Base-by-base conservation (phyloP, 2,888 invertebrate genomes). In the Eupithecia exiguata region DNA sequence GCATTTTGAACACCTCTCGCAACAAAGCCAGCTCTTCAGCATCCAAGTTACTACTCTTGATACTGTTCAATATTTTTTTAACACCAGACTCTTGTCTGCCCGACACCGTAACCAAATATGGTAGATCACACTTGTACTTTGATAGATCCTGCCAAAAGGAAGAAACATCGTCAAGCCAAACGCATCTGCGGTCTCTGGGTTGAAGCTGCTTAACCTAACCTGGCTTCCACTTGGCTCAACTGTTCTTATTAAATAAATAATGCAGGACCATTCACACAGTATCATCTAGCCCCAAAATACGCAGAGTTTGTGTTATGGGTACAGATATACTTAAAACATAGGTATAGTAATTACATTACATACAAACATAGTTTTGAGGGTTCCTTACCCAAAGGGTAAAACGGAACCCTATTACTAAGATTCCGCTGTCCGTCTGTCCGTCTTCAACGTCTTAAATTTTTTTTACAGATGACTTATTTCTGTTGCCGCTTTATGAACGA, bases 41-140 rank as follows among this genome's bases (percentile, higher is more conserved):
- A 38, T 74, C 71, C 21, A 74, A 46, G 49, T 46, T 38, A 12
- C 40, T 35, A 61, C 46, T 66, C 53, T 71, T 71, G 9, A 74
- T 66, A 21, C 25, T 49, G 21, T 74, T 65, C n/a, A 74, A 40
- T n/a, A 69, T 16, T 35, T 25, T 74, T 25, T 69, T 18, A 5
- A 74, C 69, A 10, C 65, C 68, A 12, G 71, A n/a, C 10, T 66
- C 74, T 61, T 71, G 66, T 21, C 71, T 69, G 9, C 74, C 49
- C 1, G 74, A 74, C 35, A 71, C 46, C n/a, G 81, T 84, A 80
- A 93, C 92, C 84, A 16, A 92, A 80, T 67, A 92, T 84, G 40
- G 73, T 2, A 70, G 49, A 36, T 69, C 49, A 35, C 62, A 67
- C 0, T 16, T 43, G 53, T 74, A 74, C 62, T 68, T 53, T 38